Base-by-base conservation (phyloP, 2,113 vertebrate species). In the Cercopithecus mona region DNA sequence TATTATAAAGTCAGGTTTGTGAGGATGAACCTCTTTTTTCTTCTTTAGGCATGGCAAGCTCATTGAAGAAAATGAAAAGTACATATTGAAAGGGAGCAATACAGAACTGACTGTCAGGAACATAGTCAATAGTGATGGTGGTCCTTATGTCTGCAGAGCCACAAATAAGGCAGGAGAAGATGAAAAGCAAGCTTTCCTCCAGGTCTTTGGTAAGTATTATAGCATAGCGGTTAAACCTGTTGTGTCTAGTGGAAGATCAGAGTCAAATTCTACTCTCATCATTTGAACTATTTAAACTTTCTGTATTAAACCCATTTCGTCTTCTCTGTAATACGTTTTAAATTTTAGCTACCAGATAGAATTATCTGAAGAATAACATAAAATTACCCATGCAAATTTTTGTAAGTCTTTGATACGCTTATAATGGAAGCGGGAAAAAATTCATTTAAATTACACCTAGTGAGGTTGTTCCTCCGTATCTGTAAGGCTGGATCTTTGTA, bases 131-230 rank as follows among this genome's bases (percentile, higher is more conserved):
- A 98, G 96, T 0, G 99, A 99, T 90, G 99, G 99, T 0, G 99
- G 99, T 16, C 96, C 98, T 40, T 99, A 99, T 98, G 97, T 99
- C 72, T 99, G 99, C 97, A 99, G 97, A 96, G 99, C 99, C 93
- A 99, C 98, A 97, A 99, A 99, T 98, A 99, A 99, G 98, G 99
- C 99, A 0, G 99, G 99, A 40, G 99, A 99, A 92, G 99, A 99
- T 96, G 99, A 99, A 91, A 99, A 98, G 40, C 99, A 99, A 97
- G 98, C 99, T 20, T 99, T 99, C 88, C 99, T 99, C 89, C 99
- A 99, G 98, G 99, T 99, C 97, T 99, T 99, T 88, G 99, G 99
- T 99, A 99, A 99, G 99, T 98, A 96, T 97, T 97, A 57, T 10
- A 59, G 40, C 70, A 61, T 16, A 75, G 12, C 66, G 30, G 6